Conservation (phyloP, 2,888 invertebrate species). For the Drosophila rellima region DNA sequence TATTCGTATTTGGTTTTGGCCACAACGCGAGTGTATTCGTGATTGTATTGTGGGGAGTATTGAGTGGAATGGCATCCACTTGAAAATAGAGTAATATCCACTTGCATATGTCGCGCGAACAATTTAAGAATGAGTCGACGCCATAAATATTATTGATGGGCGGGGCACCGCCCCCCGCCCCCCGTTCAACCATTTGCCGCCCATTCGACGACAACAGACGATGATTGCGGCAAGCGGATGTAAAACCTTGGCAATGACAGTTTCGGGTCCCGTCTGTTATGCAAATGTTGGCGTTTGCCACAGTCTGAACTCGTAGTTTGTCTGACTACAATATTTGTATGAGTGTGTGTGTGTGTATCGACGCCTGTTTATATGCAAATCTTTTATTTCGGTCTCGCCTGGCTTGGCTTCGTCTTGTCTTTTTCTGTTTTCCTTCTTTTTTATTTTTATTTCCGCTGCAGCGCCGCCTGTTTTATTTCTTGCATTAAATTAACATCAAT, state of each 20-base stretch:
- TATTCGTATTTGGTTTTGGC: conserved; percentile 2
- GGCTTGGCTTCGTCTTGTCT: conserved; percentile 32
- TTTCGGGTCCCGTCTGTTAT: conserved; percentile 77
- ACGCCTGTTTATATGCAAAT: conserved; percentile 79
- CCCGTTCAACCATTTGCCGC: background rate
- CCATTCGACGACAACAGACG: conserved; percentile 3
- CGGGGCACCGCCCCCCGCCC: conserved; percentile 6
- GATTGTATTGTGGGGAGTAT: conserved; percentile 11
- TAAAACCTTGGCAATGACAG: conserved; percentile 80
- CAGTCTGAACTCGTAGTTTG: conserved; percentile 35
- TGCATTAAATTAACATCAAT: conserved; percentile 84
- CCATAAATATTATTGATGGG: conserved; percentile 82
- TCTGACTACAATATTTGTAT: conserved; percentile 31
- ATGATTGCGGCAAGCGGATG: conserved; percentile 80
- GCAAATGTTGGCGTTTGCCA: conserved; percentile 59
- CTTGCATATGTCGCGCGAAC: conserved; percentile 79
- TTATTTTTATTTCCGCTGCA: conserved; percentile 70
- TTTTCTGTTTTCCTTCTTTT: conserved; percentile 25
- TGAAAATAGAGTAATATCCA: conserved; percentile 77
- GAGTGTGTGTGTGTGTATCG: conserved; percentile 43
- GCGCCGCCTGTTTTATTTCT: conserved; percentile 68
- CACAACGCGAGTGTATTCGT: conserved; percentile 10
- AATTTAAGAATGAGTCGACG: conserved; percentile 77
- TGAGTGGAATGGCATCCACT: conserved; percentile 52
- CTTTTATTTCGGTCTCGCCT: conserved; percentile 72